Conservation (phyloP, 64 coral and sea anemone genomes). For the Montipora efflorescens region DNA sequence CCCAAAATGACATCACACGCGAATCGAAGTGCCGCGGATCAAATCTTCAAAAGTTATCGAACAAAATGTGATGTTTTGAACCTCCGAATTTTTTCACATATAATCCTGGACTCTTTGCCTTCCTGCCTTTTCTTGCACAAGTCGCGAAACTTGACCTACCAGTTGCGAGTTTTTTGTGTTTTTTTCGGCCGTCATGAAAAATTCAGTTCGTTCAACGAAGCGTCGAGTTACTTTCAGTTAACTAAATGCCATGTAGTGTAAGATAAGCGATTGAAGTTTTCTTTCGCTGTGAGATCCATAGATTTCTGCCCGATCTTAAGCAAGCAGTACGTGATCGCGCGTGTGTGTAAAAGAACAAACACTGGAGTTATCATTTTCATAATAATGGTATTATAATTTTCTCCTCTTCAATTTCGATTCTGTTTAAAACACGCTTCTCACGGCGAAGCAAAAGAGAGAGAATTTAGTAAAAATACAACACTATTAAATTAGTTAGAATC, state of each 20-base stretch:
- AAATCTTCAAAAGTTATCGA: neutral
- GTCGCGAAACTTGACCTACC: conserved; percentile 25
- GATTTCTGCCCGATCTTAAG: neutral
- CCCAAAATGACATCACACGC: conserved; percentile 49
- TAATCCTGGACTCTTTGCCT: neutral
- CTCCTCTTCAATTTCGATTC: conserved; percentile 66
- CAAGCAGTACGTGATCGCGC: neutral
- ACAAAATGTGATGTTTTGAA: neutral
- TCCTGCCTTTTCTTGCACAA: conserved; percentile 41
- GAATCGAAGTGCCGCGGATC: neutral
- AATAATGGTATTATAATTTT: conserved; percentile 74
- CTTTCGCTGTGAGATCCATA: neutral
- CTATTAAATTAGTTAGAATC: conserved; percentile 71
- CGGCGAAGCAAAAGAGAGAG: conserved; percentile 36
- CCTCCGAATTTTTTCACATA: neutral
- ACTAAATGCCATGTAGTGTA: conserved; percentile 44
- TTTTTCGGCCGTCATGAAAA: conserved; percentile 56
- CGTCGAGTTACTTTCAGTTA: conserved; percentile 51
- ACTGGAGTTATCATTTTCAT: conserved; percentile 59
- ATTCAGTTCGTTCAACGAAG: conserved; percentile 71
- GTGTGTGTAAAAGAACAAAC: conserved; percentile 5
- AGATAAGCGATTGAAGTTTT: neutral
- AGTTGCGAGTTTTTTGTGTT: conserved; percentile 26
- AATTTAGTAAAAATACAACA: conserved; percentile 94
- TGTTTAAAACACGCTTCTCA: conserved; percentile 65